Base-by-base conservation (phyloP, 2,888 invertebrate genomes). In the Drosophila gaucha region DNA sequence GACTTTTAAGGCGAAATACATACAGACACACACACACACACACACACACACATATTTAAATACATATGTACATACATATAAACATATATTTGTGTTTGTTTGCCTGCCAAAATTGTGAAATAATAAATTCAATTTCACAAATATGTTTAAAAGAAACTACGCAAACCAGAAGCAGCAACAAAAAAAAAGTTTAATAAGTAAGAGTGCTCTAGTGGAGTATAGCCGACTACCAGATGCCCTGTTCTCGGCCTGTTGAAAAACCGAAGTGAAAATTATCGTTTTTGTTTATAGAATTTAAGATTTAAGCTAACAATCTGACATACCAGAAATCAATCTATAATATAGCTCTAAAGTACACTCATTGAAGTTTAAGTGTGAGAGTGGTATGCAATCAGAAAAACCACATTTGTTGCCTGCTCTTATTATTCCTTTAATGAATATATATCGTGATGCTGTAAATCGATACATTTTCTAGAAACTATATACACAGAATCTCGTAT, bases 51-150 rank as follows among this genome's bases (percentile, higher is more conserved):
- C 1, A 30, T 4, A 1, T 9, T 6, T 22, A 9, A 9, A 9
- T 6, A 6, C 2, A 24, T 9, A 24, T 24, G 3, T 14, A 5
- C 30, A 16, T 30, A 6, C 30, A 1, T 6, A 18, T 6, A 6
- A 9, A 46, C 39, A 18, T 22, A 44, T 3, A 39, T 44, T 50
- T 44, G 43, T 46, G 41, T 20, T 28, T 55, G 39, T 41, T 20
- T 38, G 35, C 43, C 33, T 68, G 62, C 46, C 47, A 57, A 71
- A 49, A 68, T 80, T 80, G 78, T 83, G 84, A 80, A 80, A 80
- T 83, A 73, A 85, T 73, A 85, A 82, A 82, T 74, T 70, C 64
- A 86, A 86, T 84, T 88, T 88, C 84, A 84, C 84, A 88, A 83
- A 79, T 39, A 64, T 67, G 49, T 62, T 58, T 43, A 57, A 79